phyloP scores from a whole-genome alignment of 2,113 vertebrate species.

The Brienomyrus longianalis region DNA sequence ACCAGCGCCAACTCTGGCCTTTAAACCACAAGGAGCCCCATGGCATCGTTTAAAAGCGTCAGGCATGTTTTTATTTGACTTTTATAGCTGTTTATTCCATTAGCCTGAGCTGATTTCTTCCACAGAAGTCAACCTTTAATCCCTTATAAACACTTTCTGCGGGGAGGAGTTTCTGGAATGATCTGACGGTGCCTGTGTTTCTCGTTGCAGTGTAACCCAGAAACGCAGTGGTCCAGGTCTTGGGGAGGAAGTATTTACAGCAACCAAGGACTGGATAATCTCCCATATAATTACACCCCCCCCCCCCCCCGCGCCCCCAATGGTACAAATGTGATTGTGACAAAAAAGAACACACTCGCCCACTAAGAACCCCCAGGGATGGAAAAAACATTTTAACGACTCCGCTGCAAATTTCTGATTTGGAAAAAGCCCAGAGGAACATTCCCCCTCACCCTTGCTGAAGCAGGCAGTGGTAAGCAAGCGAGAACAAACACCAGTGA shows the following conservation, averaged over 20 bases:
- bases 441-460: too few relatives aligned
- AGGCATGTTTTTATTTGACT: not conserved
- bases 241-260: conserved; percentile 18
- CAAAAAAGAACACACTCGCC: not conserved
- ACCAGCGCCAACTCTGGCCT: not conserved
- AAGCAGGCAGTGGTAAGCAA: too few relatives aligned
- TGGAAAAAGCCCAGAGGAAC: not conserved
- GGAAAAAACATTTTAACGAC: not conserved
- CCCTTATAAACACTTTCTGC: conserved; percentile 9
- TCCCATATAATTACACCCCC: conserved; percentile 1
- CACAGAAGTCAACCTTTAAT: not conserved
- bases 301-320: too few relatives aligned
- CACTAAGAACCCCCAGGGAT: not conserved
- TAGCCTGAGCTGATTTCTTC: not conserved
- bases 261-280: conserved; percentile 13
- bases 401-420: not conserved
- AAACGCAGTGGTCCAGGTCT: conserved; percentile 12
- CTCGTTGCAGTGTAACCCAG: not conserved
- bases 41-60: not conserved
- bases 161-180: not conserved
- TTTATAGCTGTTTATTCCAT: conserved; percentile 14
- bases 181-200: not conserved
- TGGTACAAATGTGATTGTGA: not conserved
- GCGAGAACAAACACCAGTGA: too few relatives aligned
- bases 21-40: conserved; percentile 13